A percentile compares a stretch with the other conserved stretches of the same genome.
These are phyloP conservation scores for Dryococelus australis DNA, from an alignment of 2,888 invertebrate species.

Conservation along the genomic window DNA sequence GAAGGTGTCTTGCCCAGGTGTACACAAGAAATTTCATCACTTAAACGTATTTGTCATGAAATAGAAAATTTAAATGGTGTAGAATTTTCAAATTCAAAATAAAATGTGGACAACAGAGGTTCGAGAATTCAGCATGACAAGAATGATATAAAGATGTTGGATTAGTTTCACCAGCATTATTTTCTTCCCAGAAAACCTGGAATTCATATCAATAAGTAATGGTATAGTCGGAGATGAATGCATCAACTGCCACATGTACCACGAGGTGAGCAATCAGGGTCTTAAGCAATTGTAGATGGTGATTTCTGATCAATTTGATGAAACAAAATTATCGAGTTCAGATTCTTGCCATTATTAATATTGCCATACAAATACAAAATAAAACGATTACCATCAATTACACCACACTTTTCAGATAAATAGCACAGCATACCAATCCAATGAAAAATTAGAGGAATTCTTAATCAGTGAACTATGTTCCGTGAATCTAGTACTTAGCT, in stretches of 20 bases:
- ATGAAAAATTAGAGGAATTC: not conserved
- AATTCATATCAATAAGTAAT: not conserved
- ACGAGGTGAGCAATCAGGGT: not conserved
- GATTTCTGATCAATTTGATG: not conserved
- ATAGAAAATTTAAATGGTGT: conserved; percentile 29
- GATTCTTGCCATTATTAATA: not conserved
- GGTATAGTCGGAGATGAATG: not conserved
- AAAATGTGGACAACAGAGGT: conserved; percentile 26
- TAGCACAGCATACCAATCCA: not conserved
- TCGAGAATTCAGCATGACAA: conserved; percentile 17
- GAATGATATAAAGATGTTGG: conserved; percentile 19
- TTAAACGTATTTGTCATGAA: conserved; percentile 4
- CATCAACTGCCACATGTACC: not conserved
- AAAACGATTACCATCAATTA: not conserved
- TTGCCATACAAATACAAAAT: not conserved
- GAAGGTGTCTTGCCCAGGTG: conserved; percentile 18
- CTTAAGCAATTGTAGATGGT: not conserved
- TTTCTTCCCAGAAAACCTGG: not conserved
- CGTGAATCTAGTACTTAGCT: too few relatives aligned
- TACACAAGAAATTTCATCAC: conserved; percentile 16
- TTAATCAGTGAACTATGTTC: conserved; percentile 17
- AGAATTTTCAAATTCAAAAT: conserved; percentile 24
- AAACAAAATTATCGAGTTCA: conserved; percentile 23
- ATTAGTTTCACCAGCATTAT: not conserved
- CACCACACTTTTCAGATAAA: not conserved